Evolutionary conservation across 2,888 invertebrate genomes (phyloP).

Genomic region (Cantharis rustica): DNA sequence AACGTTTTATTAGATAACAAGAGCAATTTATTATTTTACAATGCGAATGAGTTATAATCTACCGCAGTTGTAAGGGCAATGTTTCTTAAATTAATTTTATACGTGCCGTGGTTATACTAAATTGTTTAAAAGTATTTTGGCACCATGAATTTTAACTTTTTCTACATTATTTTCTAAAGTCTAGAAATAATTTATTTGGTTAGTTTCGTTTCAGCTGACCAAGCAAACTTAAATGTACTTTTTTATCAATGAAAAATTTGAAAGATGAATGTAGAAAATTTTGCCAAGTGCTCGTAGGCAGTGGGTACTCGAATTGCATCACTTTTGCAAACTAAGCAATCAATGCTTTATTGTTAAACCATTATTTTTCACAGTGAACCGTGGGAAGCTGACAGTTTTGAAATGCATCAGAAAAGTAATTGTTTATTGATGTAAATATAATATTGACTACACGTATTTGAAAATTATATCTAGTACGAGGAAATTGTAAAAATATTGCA

Average conservation of each 20-base stretch:
- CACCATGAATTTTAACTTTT: background rate
- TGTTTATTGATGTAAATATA: background rate
- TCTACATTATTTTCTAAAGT: background rate
- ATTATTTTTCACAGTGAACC: background rate
- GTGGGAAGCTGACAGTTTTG: background rate
- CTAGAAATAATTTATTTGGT: background rate
- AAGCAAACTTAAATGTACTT: background rate
- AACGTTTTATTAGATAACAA: background rate
- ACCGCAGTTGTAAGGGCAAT: background rate
- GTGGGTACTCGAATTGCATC: background rate
- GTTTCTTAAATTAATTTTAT: background rate
- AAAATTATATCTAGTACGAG: background rate
- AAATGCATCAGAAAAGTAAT: background rate
- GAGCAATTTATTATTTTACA: background rate
- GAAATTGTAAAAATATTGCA: background rate
- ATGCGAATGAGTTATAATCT: background rate
- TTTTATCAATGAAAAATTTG: background rate
- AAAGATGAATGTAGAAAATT: background rate
- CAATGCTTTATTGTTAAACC: background rate
- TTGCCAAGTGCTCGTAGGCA: background rate
- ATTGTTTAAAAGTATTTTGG: background rate
- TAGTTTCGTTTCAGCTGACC: background rate
- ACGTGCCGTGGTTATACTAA: background rate
- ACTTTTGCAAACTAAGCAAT: background rate
- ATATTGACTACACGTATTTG: background rate